Conservation (phyloP, 2,113 vertebrate species). For the Athene noctua region DNA sequence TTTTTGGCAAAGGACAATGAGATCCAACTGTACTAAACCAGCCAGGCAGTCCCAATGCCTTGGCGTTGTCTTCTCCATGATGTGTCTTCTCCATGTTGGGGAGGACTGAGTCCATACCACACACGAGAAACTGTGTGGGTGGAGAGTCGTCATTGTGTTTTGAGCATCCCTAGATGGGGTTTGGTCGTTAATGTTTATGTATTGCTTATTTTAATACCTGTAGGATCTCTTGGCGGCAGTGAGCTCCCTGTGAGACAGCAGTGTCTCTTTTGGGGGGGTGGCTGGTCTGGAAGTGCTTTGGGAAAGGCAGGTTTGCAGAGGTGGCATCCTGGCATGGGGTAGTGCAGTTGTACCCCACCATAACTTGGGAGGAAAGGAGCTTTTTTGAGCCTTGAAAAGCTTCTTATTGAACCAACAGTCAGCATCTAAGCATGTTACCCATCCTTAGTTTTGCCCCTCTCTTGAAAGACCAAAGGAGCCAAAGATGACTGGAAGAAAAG, state of each 20-base stretch:
- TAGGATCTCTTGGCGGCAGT: neutral
- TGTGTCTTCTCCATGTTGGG: neutral
- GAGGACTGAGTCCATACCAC: neutral
- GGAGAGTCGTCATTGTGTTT: neutral
- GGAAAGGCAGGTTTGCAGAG: neutral
- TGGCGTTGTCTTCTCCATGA: neutral
- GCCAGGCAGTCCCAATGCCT: neutral
- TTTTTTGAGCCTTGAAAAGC: neutral
- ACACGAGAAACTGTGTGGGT: neutral
- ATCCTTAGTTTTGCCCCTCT: neutral
- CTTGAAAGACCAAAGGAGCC: neutral
- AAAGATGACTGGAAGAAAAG: neutral
- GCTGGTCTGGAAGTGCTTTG: neutral
- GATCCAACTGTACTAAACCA: neutral
- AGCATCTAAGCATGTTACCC: neutral
- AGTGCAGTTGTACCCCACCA: neutral
- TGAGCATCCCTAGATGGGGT: conserved; percentile 10
- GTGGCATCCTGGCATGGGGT: neutral
- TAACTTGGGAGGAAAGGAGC: neutral
- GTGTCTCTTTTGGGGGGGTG: neutral
- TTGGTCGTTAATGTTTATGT: neutral
- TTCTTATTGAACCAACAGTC: neutral
- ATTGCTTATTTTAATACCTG: neutral
- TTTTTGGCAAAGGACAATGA: neutral
- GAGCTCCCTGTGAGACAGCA: neutral